Conservation (phyloP, 2,888 invertebrate genomes). For the Formica aserva region DNA sequence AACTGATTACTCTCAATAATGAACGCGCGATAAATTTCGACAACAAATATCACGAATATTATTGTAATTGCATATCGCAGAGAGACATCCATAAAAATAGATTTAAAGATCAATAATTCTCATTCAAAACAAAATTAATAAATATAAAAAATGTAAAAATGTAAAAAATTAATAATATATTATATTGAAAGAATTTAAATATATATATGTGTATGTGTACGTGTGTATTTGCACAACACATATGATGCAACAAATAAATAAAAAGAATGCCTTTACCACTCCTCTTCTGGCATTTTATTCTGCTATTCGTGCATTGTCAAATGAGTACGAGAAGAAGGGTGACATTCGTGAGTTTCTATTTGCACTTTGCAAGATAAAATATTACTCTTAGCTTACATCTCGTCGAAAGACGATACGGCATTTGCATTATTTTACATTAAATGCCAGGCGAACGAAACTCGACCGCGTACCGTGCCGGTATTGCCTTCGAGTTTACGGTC, state of each 20-base stretch:
- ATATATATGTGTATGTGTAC: not conserved
- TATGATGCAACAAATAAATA: not conserved
- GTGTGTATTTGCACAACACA: not conserved
- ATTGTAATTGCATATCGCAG: not conserved
- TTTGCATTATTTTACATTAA: constrained; percentile 63
- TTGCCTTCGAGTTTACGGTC: constrained; percentile 61
- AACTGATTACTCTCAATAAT: constrained; percentile 39
- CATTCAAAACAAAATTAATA: not conserved
- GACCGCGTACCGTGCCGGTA: constrained; percentile 49
- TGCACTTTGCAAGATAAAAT: constrained; percentile 32
- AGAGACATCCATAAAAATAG: not conserved
- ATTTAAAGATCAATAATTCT: not conserved
- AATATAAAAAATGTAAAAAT: too few species aligned
- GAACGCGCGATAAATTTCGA: constrained; percentile 4
- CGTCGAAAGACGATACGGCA: constrained; percentile 49
- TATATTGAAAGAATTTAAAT: not conserved
- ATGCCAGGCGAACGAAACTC: constrained; percentile 57
- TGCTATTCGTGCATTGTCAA: not conserved
- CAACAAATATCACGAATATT: not conserved
- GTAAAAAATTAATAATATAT: not conserved
- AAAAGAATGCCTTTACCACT: not conserved
- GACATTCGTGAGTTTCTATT: not conserved
- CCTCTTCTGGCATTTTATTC: not conserved
- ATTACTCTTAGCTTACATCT: not conserved
- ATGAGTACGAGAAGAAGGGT: not conserved